Conservation (phyloP, 2,113 vertebrate genomes). For the Raphicerus campestris region DNA sequence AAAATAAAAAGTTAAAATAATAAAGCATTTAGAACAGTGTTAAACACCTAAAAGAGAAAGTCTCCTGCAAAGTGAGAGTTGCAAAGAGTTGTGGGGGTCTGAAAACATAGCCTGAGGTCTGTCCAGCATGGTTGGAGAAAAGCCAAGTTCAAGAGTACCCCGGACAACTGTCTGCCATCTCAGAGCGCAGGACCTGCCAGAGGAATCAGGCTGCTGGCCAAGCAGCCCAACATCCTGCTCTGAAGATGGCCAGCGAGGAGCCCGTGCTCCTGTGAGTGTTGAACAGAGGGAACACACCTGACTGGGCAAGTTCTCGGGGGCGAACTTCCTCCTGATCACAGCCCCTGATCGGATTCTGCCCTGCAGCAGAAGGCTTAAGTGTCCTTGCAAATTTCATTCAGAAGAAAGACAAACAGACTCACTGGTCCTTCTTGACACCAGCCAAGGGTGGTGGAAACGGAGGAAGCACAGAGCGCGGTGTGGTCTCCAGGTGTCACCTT, state of each 20-base stretch:
- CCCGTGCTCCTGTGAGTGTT: neutral
- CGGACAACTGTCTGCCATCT: neutral
- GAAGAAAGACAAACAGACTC: conserved; percentile 27
- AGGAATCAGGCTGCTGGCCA: neutral
- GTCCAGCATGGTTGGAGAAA: neutral
- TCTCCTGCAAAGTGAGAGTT: neutral
- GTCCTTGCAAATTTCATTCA: conserved; percentile 26
- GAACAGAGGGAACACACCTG: conserved; percentile 32
- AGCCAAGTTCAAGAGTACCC: neutral
- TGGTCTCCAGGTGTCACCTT: neutral
- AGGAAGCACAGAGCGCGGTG: neutral
- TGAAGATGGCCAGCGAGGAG: neutral
- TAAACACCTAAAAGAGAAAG: neutral
- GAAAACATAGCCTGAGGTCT: neutral
- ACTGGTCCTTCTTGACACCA: neutral
- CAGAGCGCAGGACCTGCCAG: fast-evolving
- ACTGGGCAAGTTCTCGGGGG: neutral
- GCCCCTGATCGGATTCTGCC: conserved; percentile 46
- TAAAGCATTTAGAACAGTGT: neutral
- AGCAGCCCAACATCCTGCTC: neutral
- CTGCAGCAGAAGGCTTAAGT: conserved; percentile 54
- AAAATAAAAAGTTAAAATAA: neutral
- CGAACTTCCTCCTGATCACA: conserved; percentile 34
- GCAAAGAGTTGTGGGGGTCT: neutral
- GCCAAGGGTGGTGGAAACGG: neutral